phyloP scores from a whole-genome alignment of 2,113 vertebrate species.

The Emydocephalus ijimae region DNA sequence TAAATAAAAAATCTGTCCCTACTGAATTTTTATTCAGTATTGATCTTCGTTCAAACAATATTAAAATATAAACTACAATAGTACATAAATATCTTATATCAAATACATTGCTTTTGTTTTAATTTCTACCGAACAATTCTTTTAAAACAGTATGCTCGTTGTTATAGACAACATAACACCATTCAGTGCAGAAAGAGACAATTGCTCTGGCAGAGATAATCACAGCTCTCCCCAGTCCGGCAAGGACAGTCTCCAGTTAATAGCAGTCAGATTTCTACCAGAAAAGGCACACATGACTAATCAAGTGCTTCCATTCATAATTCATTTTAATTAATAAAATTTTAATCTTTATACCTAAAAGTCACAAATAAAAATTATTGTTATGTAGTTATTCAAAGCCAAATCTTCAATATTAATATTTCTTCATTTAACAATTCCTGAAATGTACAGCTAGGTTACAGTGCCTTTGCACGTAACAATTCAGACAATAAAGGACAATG shows the following conservation, averaged over 20 bases:
- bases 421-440: conserved; percentile 61
- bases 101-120: conserved; percentile 53
- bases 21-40: conserved; percentile 17
- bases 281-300: conserved; percentile 52
- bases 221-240: conserved; percentile 52
- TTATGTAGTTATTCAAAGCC: conserved; percentile 54
- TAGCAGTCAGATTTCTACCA: conserved; percentile 50
- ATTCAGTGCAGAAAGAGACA: conserved; percentile 52
- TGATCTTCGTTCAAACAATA: conserved; percentile 37
- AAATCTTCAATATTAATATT: conserved; percentile 50
- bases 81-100: conserved; percentile 29
- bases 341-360: conserved; percentile 38
- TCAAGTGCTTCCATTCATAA: conserved; percentile 50
- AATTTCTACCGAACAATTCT: conserved; percentile 52
- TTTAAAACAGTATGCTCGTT: conserved; percentile 61
- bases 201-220: conserved; percentile 55
- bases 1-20: not conserved
- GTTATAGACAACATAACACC: conserved; percentile 52
- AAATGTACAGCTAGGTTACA: conserved; percentile 67
- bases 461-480: conserved; percentile 73
- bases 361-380: conserved; percentile 44
- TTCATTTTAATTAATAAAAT: conserved; percentile 55
- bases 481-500: conserved; percentile 72
- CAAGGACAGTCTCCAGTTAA: conserved; percentile 68
- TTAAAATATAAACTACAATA: conserved; percentile 17